These are phyloP conservation scores for Geophilus truncorum DNA, from an alignment of 2,888 invertebrate genomes.

Conservation along the genomic window DNA sequence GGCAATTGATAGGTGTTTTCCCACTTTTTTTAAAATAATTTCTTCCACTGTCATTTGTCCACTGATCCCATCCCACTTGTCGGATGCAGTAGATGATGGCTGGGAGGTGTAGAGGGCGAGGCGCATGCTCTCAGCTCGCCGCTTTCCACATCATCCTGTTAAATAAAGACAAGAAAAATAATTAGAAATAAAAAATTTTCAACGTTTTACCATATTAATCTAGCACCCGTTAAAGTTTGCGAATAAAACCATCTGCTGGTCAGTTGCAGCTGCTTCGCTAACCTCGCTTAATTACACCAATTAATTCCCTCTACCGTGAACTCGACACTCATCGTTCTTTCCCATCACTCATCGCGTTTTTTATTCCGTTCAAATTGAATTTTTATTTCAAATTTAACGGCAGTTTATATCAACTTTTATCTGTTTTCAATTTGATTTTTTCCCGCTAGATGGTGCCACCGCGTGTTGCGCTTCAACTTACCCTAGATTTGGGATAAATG, in stretches of 20 bases:
- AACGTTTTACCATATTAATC: background rate
- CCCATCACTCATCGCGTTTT: background rate
- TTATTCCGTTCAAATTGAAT: background rate
- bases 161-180: background rate
- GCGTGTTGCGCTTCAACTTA: background rate
- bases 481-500: background rate
- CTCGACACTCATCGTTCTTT: background rate
- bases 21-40: background rate
- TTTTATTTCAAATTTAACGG: background rate
- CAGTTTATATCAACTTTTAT: too few relatives aligned
- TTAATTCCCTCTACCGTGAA: background rate
- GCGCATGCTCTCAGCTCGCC: slow-evolving; percentile 6
- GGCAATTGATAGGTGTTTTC: background rate
- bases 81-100: background rate
- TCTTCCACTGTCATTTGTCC: background rate
- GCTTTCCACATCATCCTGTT: slow-evolving; percentile 7
- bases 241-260: background rate
- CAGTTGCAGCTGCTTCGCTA: background rate
- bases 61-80: background rate
- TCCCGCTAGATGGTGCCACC: background rate
- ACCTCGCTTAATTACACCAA: background rate
- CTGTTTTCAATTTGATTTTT: background rate
- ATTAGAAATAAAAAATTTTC: background rate
- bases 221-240: too few relatives aligned
- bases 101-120: background rate